These are phyloP conservation scores for Drosophila pectinifera DNA, from an alignment of 1,140 invertebrate genomes.

Conservation along the genomic window DNA sequence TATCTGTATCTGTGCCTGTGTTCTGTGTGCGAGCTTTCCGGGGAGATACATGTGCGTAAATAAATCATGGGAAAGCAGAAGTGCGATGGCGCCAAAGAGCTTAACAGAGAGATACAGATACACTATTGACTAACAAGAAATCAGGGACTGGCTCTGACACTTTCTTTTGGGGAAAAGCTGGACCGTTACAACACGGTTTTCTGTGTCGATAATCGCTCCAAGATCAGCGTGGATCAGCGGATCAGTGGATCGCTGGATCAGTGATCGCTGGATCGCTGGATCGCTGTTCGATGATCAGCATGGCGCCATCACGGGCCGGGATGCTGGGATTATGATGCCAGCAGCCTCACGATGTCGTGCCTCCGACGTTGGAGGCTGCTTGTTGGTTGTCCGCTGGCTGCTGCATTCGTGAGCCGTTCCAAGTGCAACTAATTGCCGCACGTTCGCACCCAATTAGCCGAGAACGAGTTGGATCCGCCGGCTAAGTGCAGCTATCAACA, in stretches of 20 bases:
- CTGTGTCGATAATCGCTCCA: constrained; percentile 46
- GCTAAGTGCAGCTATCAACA: constrained; percentile 81
- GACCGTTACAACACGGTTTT: constrained; percentile 67
- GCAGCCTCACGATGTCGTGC: constrained; percentile 60
- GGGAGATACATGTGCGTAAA: constrained; percentile 66
- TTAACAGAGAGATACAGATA: constrained; percentile 51
- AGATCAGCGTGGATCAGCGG: constrained; percentile 40
- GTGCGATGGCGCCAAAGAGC: constrained; percentile 68
- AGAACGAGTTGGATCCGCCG: constrained; percentile 64
- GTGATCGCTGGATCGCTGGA: constrained; percentile 26
- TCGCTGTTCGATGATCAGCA: constrained; percentile 65
- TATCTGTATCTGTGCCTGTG: not conserved
- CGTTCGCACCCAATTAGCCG: constrained; percentile 81
- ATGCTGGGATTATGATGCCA: constrained; percentile 62
- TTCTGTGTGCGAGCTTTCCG: constrained; percentile 26
- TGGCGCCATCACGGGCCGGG: constrained; percentile 54
- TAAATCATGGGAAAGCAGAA: constrained; percentile 71
- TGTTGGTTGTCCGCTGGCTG: constrained; percentile 21
- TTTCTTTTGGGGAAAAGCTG: constrained; percentile 58
- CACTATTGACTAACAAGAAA: constrained; percentile 43
- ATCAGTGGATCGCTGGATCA: constrained; percentile 39
- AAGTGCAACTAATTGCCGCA: constrained; percentile 81
- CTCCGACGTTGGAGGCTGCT: constrained; percentile 6
- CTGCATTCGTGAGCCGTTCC: constrained; percentile 63
- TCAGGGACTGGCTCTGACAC: constrained; percentile 57